phyloP scores from a whole-genome alignment of 2,797 vertebrate species.

The Poliocrania exsul region DNA sequence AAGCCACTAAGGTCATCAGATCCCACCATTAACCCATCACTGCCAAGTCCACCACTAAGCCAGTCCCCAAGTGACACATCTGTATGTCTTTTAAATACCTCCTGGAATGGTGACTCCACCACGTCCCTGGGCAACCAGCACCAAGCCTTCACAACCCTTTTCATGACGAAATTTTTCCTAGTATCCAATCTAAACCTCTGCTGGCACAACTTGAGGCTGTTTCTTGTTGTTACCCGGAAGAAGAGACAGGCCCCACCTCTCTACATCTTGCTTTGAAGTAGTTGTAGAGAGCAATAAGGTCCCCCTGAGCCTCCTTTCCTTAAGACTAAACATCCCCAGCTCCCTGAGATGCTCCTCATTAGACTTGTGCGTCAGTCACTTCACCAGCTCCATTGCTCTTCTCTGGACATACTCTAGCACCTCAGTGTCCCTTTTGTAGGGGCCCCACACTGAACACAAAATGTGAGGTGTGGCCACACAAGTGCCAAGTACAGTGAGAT shows the following conservation, averaged over 20 bases:
- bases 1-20: neutral
- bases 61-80: neutral
- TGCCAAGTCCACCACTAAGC: neutral
- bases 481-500: accelerated
- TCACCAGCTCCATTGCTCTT: neutral
- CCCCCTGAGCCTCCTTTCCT: neutral
- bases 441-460: neutral
- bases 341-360: neutral
- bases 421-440: neutral
- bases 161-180: neutral
- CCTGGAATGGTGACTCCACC: neutral
- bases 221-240: neutral
- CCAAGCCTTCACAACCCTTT: neutral
- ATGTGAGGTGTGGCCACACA: accelerated
- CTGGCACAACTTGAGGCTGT: neutral
- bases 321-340: neutral
- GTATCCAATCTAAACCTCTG: neutral
- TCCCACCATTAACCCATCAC: neutral
- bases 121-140: neutral
- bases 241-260: accelerated
- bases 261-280: neutral
- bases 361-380: neutral
- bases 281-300: accelerated
- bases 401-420: neutral
- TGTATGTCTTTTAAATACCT: neutral